phyloP scores from a whole-genome alignment of 2,797 vertebrate genomes.

The Mormyrus hasselquistii region DNA sequence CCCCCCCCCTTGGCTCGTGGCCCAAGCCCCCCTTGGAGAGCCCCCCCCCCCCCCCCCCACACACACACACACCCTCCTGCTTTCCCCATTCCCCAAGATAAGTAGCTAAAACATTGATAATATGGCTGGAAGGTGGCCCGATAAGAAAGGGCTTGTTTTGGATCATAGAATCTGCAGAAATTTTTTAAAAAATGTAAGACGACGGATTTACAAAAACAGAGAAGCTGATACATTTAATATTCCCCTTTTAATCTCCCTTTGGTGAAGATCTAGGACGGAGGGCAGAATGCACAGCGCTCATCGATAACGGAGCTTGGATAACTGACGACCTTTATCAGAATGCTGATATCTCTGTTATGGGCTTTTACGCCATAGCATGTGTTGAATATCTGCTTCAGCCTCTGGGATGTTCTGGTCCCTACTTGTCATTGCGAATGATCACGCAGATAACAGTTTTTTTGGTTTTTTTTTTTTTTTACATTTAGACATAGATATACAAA shows the following conservation, averaged over 20 bases:
- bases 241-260: conserved; percentile 14
- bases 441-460: no score
- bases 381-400: not conserved
- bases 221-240: not conserved
- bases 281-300: conserved; percentile 12
- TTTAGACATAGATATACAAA: not conserved
- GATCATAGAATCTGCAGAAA: conserved; percentile 1
- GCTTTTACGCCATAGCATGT: not conserved
- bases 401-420: not conserved
- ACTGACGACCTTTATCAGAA: conserved; percentile 1
- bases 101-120: not conserved
- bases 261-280: conserved; percentile 9
- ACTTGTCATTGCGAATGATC: not conserved
- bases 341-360: not conserved
- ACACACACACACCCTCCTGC: no score
- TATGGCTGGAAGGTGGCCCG: not conserved
- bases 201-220: not conserved
- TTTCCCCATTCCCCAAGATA: not conserved
- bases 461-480: not conserved
- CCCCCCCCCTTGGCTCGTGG: no score
- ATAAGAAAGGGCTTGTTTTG: not conserved
- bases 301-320: not conserved
- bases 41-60: not conserved
- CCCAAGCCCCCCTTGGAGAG: no score
- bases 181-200: not conserved